These are phyloP conservation scores for Sarcophaga subvicina DNA, from an alignment of 2,888 invertebrate species.

Conservation along the genomic window DNA sequence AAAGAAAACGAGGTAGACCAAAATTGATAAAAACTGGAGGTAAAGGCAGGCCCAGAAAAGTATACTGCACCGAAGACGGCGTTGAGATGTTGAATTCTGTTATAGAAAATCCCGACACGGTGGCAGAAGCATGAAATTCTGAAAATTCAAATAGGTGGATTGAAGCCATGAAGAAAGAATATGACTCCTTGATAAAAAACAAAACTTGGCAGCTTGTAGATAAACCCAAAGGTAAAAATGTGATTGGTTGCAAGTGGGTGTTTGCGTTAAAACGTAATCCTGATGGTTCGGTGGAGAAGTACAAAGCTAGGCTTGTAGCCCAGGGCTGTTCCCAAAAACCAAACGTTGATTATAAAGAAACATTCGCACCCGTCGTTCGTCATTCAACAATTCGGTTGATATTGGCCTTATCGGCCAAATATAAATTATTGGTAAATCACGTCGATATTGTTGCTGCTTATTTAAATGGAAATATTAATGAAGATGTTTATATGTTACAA, in stretches of 20 bases:
- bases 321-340: slow-evolving; percentile 44
- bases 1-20: too few species aligned
- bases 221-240: slow-evolving; percentile 41
- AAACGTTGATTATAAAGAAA: slow-evolving; percentile 53
- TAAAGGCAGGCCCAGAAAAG: slow-evolving; percentile 19
- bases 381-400: too few species aligned
- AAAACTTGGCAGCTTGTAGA: slow-evolving; percentile 66
- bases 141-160: slow-evolving; percentile 55
- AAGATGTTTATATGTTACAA: too few species aligned
- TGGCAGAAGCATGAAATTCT: slow-evolving; percentile 50
- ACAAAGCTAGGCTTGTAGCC: slow-evolving; percentile 62
- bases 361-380: slow-evolving; percentile 26
- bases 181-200: slow-evolving; percentile 70
- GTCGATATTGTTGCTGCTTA: neutral
- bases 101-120: slow-evolving; percentile 51
- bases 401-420: too few species aligned
- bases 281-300: slow-evolving; percentile 56
- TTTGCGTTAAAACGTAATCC: slow-evolving; percentile 62
- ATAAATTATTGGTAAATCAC: neutral
- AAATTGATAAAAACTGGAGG: too few species aligned
- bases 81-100: slow-evolving; percentile 51
- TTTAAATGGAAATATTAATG: too few species aligned
- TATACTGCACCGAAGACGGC: slow-evolving; percentile 33
- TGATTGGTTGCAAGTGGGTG: slow-evolving; percentile 64
- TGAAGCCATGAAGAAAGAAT: slow-evolving; percentile 70